Conservation (phyloP, 92 coral and sea anemone genomes). For the Parazoanthus swiftii region DNA sequence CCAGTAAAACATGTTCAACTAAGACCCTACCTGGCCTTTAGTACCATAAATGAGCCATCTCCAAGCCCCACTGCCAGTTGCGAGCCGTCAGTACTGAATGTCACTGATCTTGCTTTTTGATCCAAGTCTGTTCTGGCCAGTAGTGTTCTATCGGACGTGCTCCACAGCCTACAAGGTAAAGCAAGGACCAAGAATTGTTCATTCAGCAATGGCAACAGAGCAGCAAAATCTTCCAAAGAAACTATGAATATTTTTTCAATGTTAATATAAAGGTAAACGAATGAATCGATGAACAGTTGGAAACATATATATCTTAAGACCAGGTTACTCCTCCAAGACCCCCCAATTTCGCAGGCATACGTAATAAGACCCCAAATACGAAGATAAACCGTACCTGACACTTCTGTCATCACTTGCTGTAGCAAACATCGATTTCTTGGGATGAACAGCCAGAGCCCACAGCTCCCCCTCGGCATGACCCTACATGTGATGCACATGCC, state of each 20-base stretch:
- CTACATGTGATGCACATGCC: constrained; percentile 35
- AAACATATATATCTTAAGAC: no score
- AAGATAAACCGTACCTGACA: constrained; percentile 63
- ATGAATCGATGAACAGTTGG: no score
- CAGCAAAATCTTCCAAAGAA: not conserved
- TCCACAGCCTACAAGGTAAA: constrained; percentile 75
- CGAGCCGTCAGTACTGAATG: constrained; percentile 90
- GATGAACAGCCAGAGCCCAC: constrained; percentile 99
- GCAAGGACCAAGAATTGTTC: not conserved
- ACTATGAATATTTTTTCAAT: no score
- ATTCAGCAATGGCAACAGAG: not conserved
- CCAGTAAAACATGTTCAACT: no score
- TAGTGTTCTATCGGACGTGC: constrained; percentile 81
- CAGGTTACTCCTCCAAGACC: not conserved
- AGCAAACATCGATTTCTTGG: constrained; percentile 95
- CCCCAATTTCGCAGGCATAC: no score
- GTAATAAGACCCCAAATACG: not conserved
- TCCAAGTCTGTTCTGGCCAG: constrained; percentile 92
- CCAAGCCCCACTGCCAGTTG: constrained; percentile 92
- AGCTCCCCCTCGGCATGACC: constrained; percentile 99
- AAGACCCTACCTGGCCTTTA: constrained; percentile 83
- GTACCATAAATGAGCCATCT: constrained; percentile 92
- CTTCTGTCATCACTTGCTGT: constrained; percentile 99
- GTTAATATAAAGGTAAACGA: no score
- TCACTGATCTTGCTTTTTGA: constrained; percentile 86